Percentiles rank a stretch among this genome's conserved stretches.
These are phyloP conservation scores for Leucopternis melanops DNA, from an alignment of 2,113 vertebrate genomes.

Conservation along the genomic window DNA sequence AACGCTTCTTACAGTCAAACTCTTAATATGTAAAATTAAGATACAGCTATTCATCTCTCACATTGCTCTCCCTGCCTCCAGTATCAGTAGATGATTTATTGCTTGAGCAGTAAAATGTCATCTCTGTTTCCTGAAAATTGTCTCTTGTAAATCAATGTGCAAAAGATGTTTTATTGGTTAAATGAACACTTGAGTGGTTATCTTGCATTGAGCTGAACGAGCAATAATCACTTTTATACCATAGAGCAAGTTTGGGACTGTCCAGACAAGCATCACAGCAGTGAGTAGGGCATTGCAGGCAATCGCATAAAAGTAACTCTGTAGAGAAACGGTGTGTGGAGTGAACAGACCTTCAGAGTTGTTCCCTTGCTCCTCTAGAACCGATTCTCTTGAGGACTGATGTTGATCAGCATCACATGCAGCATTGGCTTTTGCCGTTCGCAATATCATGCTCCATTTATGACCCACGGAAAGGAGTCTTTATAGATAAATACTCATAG, in stretches of 20 bases:
- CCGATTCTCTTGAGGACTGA: not conserved
- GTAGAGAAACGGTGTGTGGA: not conserved
- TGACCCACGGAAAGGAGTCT: not conserved
- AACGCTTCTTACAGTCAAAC: not conserved
- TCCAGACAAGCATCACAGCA: not conserved
- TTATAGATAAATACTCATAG: not conserved
- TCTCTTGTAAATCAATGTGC: not conserved
- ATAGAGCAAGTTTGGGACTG: not conserved
- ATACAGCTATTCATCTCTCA: not conserved
- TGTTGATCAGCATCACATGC: not conserved
- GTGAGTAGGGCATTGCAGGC: not conserved
- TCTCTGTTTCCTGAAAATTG: not conserved
- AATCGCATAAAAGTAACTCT: fast-evolving
- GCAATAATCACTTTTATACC: not conserved
- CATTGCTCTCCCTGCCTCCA: not conserved
- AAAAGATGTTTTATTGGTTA: not conserved
- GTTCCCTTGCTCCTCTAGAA: not conserved
- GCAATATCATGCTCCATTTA: fast-evolving
- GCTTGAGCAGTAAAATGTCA: not conserved
- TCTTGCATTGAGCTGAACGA: not conserved
- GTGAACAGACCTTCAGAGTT: not conserved
- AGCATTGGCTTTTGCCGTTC: not conserved
- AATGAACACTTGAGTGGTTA: fast-evolving
- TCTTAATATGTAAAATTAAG: not conserved
- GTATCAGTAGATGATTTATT: not conserved